Evolutionary conservation across 1,140 invertebrate genomes (phyloP), one percentile per base, ranked within the genome.

Genomic region (Camponotus pennsylvanicus): DNA sequence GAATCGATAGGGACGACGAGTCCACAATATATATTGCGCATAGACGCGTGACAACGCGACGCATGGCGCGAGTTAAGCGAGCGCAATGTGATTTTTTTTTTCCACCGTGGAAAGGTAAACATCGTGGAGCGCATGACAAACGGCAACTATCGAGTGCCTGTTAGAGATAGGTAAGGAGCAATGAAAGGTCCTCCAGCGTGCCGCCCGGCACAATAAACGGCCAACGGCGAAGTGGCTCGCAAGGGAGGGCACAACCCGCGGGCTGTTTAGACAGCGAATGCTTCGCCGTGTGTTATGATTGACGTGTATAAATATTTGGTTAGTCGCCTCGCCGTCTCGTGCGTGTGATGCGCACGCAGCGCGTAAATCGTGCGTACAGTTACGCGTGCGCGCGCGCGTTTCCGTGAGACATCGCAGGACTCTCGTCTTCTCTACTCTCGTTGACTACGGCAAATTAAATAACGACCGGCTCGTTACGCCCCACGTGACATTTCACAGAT

Each of bases 271-370:
- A 91, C 88, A 91, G 80, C 86, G 80, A 91, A 86, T 86, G 88
- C 86, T 91, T 89, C 77, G 86, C 75, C 86, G 88, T 86, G 80
- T 77, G 88, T 90, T 86, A 76, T 90, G 90, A 91, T 91, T 91
- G 90, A 91, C 90, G 84, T 91, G 84, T 91, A 91, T 89, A 91
- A 91, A 91, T 91, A 91, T 91, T 91, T 91, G 61, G 66, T 91
- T 91, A 91, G 90, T 89, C 88, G 90, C 80, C 88, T 91, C 85
- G 79, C 90, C 83, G 76, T 91, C 84, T 86, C 85, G 82, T 91
- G 66, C 82, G 34, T 66, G 49, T 52, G 49, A 52, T 21, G 34
- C 66, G 66, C 40, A 40, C 66, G 49, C 27, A 27, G 40, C 21
- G 40, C 76, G 78, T 82, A 57, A 76, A 75, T 87, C 73, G 66